These are phyloP conservation scores for Spinibarbus caldwelli DNA, from an alignment of 2,797 vertebrate genomes.

Conservation along the genomic window DNA sequence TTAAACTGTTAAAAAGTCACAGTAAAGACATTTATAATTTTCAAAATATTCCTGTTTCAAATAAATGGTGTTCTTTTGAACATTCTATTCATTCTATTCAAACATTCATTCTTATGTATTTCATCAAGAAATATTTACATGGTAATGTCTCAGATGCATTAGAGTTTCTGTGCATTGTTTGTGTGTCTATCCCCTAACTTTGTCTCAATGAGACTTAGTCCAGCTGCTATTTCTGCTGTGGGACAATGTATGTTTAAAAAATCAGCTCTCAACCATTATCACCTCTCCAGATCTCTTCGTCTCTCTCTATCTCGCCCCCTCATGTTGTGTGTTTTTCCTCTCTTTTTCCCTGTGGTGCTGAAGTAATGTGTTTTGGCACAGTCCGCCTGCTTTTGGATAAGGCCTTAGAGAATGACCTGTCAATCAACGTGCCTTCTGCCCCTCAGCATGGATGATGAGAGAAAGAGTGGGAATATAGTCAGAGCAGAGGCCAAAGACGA, in stretches of 20 bases:
- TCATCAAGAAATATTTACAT: not conserved
- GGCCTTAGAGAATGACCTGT: constrained; percentile 75
- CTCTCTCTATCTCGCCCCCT: constrained; percentile 57
- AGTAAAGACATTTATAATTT: not conserved
- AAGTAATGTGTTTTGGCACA: constrained; percentile 76
- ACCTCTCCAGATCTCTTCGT: constrained; percentile 64
- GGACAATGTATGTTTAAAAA: constrained; percentile 63
- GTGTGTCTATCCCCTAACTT: constrained; percentile 35
- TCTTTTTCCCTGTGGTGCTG: constrained; percentile 67
- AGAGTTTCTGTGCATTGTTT: constrained; percentile 35
- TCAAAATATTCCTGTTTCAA: not conserved
- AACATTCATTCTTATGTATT: not conserved
- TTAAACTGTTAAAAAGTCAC: not conserved
- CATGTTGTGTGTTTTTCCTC: constrained; percentile 39
- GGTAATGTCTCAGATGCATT: not conserved
- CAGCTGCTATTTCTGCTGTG: constrained; percentile 34
- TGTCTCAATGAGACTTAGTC: constrained; percentile 15
- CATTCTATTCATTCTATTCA: too few species aligned
- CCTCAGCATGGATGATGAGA: constrained; percentile 73
- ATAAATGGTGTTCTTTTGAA: not conserved
- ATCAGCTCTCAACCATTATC: constrained; percentile 70
- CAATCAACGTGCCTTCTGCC: constrained; percentile 77
- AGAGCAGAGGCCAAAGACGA: constrained; percentile 6
- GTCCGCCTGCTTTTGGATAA: constrained; percentile 70
- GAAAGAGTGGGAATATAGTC: constrained; percentile 68